Evolutionary conservation across 2,888 invertebrate genomes (phyloP).

Genomic region (Mellilla xanthometata): DNA sequence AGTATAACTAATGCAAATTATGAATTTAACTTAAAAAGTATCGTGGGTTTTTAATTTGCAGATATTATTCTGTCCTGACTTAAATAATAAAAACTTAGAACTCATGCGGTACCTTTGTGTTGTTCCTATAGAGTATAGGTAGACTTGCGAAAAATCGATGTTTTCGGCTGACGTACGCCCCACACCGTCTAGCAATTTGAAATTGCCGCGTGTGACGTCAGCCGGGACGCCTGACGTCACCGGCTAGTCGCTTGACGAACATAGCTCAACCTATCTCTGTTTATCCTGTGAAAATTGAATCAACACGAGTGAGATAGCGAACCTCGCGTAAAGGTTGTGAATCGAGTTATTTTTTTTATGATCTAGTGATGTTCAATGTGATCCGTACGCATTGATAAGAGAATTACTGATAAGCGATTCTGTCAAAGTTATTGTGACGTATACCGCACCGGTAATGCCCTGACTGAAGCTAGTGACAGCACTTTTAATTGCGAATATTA

Average conservation of each 20-base stretch:
- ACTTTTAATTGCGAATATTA: constrained; percentile 20
- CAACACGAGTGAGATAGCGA: constrained; percentile 51
- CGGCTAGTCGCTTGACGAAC: constrained; percentile 40
- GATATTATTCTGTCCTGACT: not conserved
- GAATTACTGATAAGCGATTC: constrained; percentile 53
- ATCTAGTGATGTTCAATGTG: constrained; percentile 58
- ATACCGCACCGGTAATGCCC: constrained; percentile 23
- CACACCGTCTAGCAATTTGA: constrained; percentile 61
- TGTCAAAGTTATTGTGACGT: constrained; percentile 34
- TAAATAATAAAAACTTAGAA: not conserved
- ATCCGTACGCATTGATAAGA: constrained; percentile 59
- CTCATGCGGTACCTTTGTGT: not conserved
- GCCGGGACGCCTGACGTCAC: constrained; percentile 64
- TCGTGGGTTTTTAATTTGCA: not conserved
- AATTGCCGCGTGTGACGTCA: constrained; percentile 81
- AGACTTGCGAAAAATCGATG: constrained; percentile 59
- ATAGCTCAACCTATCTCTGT: constrained; percentile 46
- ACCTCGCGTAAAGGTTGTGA: constrained; percentile 70
- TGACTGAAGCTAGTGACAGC: constrained; percentile 19
- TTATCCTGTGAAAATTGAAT: constrained; percentile 49
- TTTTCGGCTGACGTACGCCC: constrained; percentile 61
- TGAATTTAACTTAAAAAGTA: too few species aligned
- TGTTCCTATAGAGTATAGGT: too few species aligned
- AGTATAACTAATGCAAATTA: too few species aligned
- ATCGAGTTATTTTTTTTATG: constrained; percentile 68